phyloP scores from a whole-genome alignment of 2,113 vertebrate species.

The Apteryx owenii region DNA sequence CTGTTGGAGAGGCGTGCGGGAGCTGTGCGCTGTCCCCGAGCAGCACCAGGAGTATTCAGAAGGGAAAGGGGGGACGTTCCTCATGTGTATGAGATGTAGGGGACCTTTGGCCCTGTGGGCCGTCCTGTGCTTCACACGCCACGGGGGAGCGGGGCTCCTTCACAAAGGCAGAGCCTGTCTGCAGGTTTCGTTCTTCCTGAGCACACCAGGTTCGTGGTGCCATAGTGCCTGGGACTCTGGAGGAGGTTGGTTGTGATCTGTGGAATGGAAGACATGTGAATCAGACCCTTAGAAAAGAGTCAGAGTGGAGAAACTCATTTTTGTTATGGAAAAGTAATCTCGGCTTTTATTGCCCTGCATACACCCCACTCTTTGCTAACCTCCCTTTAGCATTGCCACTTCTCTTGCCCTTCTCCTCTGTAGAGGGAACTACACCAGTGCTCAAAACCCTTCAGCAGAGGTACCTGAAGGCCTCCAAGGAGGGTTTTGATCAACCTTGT shows the following conservation, averaged over 20 bases:
- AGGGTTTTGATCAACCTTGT: background rate
- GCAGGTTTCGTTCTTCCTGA: background rate
- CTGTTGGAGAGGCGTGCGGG: background rate
- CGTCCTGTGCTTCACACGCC: rapidly evolving
- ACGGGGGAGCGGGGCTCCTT: background rate
- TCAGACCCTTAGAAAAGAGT: background rate
- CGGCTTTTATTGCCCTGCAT: background rate
- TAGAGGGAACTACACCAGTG: background rate
- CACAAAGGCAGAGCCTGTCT: background rate
- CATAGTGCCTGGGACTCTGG: background rate
- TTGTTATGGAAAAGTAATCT: background rate
- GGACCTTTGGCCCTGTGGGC: background rate
- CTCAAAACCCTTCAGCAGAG: background rate
- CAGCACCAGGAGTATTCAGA: rapidly evolving
- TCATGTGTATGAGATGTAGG: background rate
- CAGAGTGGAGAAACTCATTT: background rate
- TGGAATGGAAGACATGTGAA: background rate
- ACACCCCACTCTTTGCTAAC: background rate
- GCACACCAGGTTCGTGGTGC: background rate
- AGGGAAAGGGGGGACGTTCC: background rate
- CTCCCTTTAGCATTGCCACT: background rate
- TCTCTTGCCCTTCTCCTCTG: background rate
- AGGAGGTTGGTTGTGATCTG: background rate
- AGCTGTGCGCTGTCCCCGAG: rapidly evolving
- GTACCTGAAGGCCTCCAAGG: background rate